Base-by-base conservation (phyloP, 2,797 vertebrate species). In the Perodicticus potto region DNA sequence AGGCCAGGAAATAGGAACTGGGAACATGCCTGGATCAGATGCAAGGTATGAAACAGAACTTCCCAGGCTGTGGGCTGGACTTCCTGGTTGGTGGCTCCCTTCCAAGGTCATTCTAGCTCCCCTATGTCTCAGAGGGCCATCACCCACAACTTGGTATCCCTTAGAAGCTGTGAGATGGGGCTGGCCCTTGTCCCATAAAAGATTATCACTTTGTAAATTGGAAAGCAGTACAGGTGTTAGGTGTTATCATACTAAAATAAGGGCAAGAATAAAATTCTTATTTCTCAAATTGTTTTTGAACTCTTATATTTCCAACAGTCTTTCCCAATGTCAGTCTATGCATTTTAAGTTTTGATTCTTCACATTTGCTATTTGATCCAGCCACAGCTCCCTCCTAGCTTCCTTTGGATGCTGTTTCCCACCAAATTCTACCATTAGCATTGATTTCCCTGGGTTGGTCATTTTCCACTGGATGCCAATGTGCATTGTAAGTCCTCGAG, bases 231-330 rank as follows among this genome's bases (percentile, higher is more conserved):
- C 8, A 13, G 61, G 53, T 86, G 5, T 55, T 69, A 16, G 37
- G 4, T n/a, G 89, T 94, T 59, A 11, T 91, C 74, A 76, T 83
- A 74, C 55, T 65, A 53, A 92, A 89, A 40, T 76, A 74, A 27
- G 27, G 53, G 14, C n/a, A 89, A 80, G 14, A 74, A 76, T 69
- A 80, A 43, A 80, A 76, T 61, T 85, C 27, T 73, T 63, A 9
- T 40, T 85, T 91, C 86, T 76, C 4, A 88, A 53, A 72, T 59
- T 40, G 2, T 63, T 61, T 53, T 67, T 22, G n/a, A 92, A 74
- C 53, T 34, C 22, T 59, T 17, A 12, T 67, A 80, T 80, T 89
- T 94, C 22, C 29, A 53, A 43, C 27, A 69, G 59, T 69, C 34
- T 19, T 34, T 37, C 29, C 14, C 57, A 57, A 32, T 45, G 16